Base-by-base conservation (phyloP, 2,113 vertebrate species). In the human region DNA sequence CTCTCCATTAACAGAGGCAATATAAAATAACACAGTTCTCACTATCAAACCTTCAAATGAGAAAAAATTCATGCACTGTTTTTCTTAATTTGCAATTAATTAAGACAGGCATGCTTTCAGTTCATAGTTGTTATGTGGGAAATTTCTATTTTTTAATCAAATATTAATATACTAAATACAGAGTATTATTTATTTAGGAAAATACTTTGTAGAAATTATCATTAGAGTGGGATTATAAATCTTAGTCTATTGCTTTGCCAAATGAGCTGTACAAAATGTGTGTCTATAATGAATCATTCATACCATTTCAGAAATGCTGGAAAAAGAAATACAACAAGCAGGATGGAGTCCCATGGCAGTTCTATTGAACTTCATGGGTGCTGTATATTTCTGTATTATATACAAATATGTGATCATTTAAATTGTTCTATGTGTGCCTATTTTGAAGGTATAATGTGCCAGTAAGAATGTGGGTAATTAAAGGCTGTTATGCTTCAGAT, bases 61-160 rank as follows among this genome's bases (percentile, higher is more conserved):
- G 79, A 48, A 83, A 84, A 86, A 72, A 40, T 5, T 17, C 3
- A 91, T 8, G 48, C 4, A 38, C 89, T 90, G 83, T 23, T 61
- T 80, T 94, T 93, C 17, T 61, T 85, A 94, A 97, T 45, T 92
- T 89, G 35, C 38, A 86, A 68, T 87, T 82, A 48, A 79, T 50
- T 75, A 73, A 94, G n/a, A 61, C 25, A 91, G 23, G 6, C n/a
- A 92, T 79, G 32, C 17, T 66, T 97, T 87, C 13, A 80, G 70
- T 83, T 86, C 18, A 92, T 35, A 59, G 14, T 38, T 81, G 30
- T 5, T 55, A 90, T 68, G 73, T 79, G 30, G 52, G 4, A 84
- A 93, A 80, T 68, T 89, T 64, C 61, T 66, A 66, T 72, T 48
- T 92, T 93, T 87, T 50, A 52, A 79, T 64, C 27, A 90, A 94